These are phyloP conservation scores for Brachymystax lenok DNA, from an alignment of 2,797 vertebrate genomes.

Conservation along the genomic window DNA sequence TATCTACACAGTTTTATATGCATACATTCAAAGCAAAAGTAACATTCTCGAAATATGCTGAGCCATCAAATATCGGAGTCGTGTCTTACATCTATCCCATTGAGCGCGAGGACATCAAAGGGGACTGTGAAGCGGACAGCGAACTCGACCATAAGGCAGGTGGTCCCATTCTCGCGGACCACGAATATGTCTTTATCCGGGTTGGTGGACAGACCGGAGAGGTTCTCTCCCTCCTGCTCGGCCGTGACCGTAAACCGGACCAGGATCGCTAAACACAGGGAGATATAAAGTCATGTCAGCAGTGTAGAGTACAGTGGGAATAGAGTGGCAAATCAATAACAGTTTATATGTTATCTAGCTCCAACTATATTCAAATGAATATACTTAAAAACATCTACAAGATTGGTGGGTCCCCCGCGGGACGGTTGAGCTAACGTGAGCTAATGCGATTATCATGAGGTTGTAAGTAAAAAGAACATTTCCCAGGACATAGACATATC, in stretches of 20 bases:
- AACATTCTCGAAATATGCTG: too few relatives aligned
- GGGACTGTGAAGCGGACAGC: constrained; percentile 91
- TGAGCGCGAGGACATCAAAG: constrained; percentile 93
- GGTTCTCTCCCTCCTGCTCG: constrained; percentile 95
- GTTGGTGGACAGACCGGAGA: constrained; percentile 92
- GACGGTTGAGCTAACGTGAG: too few relatives aligned
- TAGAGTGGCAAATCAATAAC: not conserved
- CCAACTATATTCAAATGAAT: not conserved
- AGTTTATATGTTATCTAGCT: too few relatives aligned
- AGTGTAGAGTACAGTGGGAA: not conserved
- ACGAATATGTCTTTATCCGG: constrained; percentile 96
- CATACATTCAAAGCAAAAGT: too few relatives aligned
- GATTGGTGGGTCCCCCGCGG: too few relatives aligned
- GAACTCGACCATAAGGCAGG: constrained; percentile 97
- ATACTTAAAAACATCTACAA: not conserved
- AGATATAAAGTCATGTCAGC: not conserved
- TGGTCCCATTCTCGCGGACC: constrained; percentile 94
- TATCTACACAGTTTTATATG: not conserved
- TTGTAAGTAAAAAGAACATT: too few relatives aligned
- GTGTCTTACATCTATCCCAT: constrained; percentile 92
- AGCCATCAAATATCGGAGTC: not conserved
- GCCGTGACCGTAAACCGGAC: constrained; percentile 75
- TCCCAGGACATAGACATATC: too few relatives aligned
- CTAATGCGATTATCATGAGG: too few relatives aligned
- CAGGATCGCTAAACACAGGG: constrained; percentile 75